These are phyloP conservation scores for Xestia ashworthii DNA, from an alignment of 2,888 invertebrate genomes.

Conservation along the genomic window DNA sequence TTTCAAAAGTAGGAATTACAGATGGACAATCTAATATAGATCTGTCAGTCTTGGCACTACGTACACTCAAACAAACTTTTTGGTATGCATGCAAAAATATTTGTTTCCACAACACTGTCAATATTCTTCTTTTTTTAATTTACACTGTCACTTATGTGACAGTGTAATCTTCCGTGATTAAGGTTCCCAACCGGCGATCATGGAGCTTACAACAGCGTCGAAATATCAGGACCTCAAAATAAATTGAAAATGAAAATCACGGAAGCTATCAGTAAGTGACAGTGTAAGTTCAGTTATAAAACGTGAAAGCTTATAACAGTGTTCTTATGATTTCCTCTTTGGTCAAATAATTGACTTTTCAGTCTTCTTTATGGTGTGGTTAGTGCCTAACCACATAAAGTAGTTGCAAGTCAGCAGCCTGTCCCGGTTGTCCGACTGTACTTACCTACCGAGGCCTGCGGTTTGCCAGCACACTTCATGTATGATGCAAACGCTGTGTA, in stretches of 20 bases:
- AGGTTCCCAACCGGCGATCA: no score
- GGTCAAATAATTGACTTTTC: background rate
- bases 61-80: background rate
- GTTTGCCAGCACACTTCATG: slow-evolving; percentile 51
- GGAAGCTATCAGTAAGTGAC: no score
- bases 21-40: slow-evolving; percentile 24
- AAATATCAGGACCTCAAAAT: no score
- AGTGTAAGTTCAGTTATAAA: no score
- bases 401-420: no score
- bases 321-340: background rate
- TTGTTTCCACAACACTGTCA: background rate
- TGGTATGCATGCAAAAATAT: background rate
- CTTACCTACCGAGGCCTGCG: slow-evolving; percentile 23
- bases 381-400: no score
- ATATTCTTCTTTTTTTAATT: background rate
- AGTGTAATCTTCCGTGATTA: no score
- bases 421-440: background rate
- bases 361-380: no score
- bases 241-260: no score
- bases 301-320: no score
- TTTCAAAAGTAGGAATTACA: slow-evolving; percentile 35
- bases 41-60: slow-evolving; percentile 14
- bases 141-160: no score
- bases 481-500: slow-evolving; percentile 49
- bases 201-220: no score